Evolutionary conservation across 2,888 invertebrate genomes (phyloP), one percentile per base, ranked within the genome.

Genomic region (Agonopterix heracliana): DNA sequence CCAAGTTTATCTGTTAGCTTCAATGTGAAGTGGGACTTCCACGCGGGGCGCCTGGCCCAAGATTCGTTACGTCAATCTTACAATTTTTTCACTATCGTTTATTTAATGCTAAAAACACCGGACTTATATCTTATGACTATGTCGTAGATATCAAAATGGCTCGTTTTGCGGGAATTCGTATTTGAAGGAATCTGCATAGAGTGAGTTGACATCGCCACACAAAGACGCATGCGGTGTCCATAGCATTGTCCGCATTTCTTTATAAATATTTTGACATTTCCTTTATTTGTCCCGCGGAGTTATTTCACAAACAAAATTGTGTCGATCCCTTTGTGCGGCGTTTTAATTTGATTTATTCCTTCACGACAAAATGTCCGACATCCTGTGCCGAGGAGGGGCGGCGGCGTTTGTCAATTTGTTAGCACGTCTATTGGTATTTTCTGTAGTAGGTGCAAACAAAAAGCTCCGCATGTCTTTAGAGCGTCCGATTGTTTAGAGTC

Each of bases 221-320:
- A 85, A 84, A 76, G 83, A 72, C 70, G 63, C 85, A 74, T 70
- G 83, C 78, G 61, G 84, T 59, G 81, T 72, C 61, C 53, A 54
- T 45, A 51, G 68, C 71, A 83, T 87, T 87, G 88, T 86, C 68
- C 71, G 56, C 74, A 74, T 84, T 83, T 85, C 86, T 86, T 85
- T 86, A 83, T 85, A 87, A 87, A 88, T 88, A 87, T 87, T 88
- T 83, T 87, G 88, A 88, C 87, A 87, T 87, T 80, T 76, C 78
- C 81, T 83, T 81, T 78, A 83, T 83, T 83, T 74, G 73, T 65
- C 68, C 76, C 74, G 78, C 77, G 75, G 72, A 78, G 81, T 72
- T 77, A 76, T 77, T 81, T 78, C 68, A 81, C 80, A 78, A 80
- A 82, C 74, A 76, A 77, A 81, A 79, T 80, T 77, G 81, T 84